Evolutionary conservation across 2,888 invertebrate genomes (phyloP), one percentile per base, ranked within the genome.

Genomic region (Liodrosophila aerea): DNA sequence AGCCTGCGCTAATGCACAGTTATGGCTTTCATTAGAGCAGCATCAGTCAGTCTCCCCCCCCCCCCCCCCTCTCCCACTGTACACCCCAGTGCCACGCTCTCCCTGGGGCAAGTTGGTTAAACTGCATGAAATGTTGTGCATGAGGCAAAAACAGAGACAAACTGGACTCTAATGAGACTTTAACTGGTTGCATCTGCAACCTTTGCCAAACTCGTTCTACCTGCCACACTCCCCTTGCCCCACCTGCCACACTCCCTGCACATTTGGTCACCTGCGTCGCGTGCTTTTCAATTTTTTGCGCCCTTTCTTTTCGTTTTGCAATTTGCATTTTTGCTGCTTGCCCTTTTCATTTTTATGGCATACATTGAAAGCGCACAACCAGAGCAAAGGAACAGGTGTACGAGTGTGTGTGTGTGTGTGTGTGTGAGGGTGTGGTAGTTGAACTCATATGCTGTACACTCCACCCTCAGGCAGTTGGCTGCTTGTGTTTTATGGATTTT

Each of bases 401-500:
- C n/a, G n/a, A n/a, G n/a, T n/a, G n/a, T n/a, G n/a, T n/a, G n/a
- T n/a, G n/a, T n/a, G n/a, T n/a, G n/a, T n/a, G n/a, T n/a, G n/a
- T n/a, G n/a, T n/a, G n/a, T n/a, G n/a, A n/a, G n/a, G n/a, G n/a
- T n/a, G n/a, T n/a, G n/a, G 15, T 27, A 22, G 41, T 11, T 29
- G 46, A 64, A 47, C 58, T 65, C 66, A 56, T 66, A 70, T 64
- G 22, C 22, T 22, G 22, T 22, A 5, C 22, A n/a, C 5, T 22
- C 22, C 22, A 22, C 22, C 2, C 22, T 22, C 22, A 22, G 22
- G 5, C 13, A 37, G 16, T 37, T 37, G 9, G 16, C 62, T 62
- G 54, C 59, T 76, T 69, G 61, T 76, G 65, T 64, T 73, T 76
- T 81, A 73, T 83, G 72, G 76, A 64, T 77, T 84, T 82, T 84